Base-by-base conservation (phyloP, 1,140 invertebrate genomes). In the Arctopsyche grandis region DNA sequence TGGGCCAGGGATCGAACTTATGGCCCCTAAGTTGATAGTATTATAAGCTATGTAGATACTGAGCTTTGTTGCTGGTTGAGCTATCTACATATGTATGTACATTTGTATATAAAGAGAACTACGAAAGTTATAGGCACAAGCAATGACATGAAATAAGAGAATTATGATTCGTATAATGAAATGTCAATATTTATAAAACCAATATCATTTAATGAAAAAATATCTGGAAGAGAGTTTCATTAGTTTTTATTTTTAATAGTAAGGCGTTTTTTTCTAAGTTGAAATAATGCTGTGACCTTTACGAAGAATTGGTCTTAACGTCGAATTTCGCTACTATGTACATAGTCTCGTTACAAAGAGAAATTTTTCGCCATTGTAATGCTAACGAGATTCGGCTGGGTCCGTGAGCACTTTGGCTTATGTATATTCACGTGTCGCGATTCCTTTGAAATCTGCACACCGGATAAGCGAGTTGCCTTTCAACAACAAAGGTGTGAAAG, bases 351-450 rank as follows among this genome's bases (percentile, higher is more conserved):
- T 60, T 60, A 19, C 56, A 19, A 60, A 60, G 56, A 9, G 16
- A 60, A 19, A 19, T 60, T 9, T 60, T 60, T 60, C 21, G 3
- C 14, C 21, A 60, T 60, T 60, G 56, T 19, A 60, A 60, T 60
- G 56, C 56, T 60, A 60, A 60, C 56, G 21, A 60, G 56, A 60
- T 60, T 60, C 14, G 9, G 56, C 21, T 60, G 9, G 21, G n/a
- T 60, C 14, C 19, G 56, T 19, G 21, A 60, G 56, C 56, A 60
- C 56, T 60, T 60, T 21, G 56, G 21, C 56, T 60, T 60, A 60
- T 60, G 56, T 16, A 60, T 60, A 60, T 60, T 60, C 56, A 60
- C 16, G 56, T 9, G 56, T 60, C 16, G 56, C 16, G 16, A 9
- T 21, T 60, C 56, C 56, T 60, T 60, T 60, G 56, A 60, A 60